These are phyloP conservation scores for Clarias magur DNA, from an alignment of 2,113 vertebrate genomes.

Conservation along the genomic window DNA sequence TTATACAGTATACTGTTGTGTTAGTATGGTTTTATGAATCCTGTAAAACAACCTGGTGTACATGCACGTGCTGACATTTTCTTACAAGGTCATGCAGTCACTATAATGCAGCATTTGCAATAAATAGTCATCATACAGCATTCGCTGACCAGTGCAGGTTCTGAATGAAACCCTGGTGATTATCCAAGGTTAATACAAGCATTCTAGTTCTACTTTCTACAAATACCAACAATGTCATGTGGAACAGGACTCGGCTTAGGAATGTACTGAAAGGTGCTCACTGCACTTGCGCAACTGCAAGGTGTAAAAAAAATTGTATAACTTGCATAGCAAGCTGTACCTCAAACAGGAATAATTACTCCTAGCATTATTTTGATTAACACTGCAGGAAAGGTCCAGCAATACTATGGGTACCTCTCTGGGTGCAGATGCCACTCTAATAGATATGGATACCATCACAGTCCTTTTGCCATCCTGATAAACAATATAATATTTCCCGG, in stretches of 20 bases:
- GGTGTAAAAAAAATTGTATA: too few species aligned
- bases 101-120: background rate
- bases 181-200: background rate
- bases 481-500: background rate
- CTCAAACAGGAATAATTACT: background rate
- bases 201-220: background rate
- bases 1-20: background rate
- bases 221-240: background rate
- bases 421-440: background rate
- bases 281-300: background rate
- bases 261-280: background rate
- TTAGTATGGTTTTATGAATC: background rate
- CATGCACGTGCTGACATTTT: conserved; percentile 10
- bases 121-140: background rate
- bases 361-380: background rate
- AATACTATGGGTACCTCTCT: background rate
- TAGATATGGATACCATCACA: background rate
- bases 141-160: background rate
- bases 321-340: background rate
- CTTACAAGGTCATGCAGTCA: background rate
- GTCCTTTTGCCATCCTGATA: background rate
- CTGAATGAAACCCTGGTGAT: background rate
- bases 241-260: background rate
- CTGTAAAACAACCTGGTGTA: background rate
- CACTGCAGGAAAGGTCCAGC: background rate